Conservation (phyloP, 1,140 invertebrate species). For the Drosophila pruinosa region DNA sequence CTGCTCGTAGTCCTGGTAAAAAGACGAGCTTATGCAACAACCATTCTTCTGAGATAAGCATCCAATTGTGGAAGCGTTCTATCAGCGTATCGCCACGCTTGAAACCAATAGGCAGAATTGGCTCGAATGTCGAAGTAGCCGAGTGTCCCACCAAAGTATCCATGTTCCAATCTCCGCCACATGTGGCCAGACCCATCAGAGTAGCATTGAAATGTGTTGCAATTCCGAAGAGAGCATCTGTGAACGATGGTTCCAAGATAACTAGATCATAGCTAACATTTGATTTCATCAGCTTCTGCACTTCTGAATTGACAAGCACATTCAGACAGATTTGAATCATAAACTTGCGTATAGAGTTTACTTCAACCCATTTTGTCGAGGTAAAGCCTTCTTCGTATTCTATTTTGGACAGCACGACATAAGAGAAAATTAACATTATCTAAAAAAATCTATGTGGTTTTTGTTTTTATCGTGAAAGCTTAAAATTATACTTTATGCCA, state of each 20-base stretch:
- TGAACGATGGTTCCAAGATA: conserved; percentile 37
- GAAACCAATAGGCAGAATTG: neutral
- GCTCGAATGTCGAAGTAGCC: conserved; percentile 27
- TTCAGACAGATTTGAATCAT: conserved; percentile 37
- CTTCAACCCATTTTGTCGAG: conserved; percentile 17
- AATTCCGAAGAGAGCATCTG: conserved; percentile 46
- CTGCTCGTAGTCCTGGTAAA: conserved; percentile 13
- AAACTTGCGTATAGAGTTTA: conserved; percentile 13
- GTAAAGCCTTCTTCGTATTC: neutral
- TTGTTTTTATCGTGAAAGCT: neutral
- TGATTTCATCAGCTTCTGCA: conserved; percentile 32
- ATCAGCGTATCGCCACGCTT: conserved; percentile 1
- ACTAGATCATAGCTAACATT: conserved; percentile 51
- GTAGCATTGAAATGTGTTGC: conserved; percentile 53
- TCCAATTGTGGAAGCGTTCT: conserved; percentile 50
- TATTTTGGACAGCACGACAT: neutral
- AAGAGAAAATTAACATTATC: neutral
- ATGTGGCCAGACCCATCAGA: conserved; percentile 44
- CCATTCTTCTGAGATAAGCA: conserved; percentile 56
- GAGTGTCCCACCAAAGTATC: conserved; percentile 35
- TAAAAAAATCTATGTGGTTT: neutral
- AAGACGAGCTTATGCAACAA: conserved; percentile 43
- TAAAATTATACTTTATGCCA: neutral
- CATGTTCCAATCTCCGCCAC: conserved; percentile 53
- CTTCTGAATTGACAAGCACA: conserved; percentile 46